phyloP scores from a whole-genome alignment of 2,113 vertebrate genomes.

The Prunella himalayana region DNA sequence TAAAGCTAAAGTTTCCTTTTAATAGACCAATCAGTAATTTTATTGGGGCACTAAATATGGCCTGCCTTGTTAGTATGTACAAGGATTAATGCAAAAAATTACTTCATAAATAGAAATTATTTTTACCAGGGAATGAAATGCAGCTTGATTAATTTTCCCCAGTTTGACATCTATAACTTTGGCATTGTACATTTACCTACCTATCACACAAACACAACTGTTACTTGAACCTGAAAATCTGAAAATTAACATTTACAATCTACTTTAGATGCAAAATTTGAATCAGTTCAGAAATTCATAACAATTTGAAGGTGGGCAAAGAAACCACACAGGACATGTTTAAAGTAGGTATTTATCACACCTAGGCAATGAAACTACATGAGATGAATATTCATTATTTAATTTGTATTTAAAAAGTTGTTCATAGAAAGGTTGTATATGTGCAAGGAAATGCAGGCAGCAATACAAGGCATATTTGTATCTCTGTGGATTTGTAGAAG shows the following conservation, averaged over 20 bases:
- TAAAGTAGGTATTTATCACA: neutral
- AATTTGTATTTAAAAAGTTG: neutral
- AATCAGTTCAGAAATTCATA: neutral
- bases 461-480: neutral
- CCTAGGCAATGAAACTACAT: neutral
- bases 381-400: neutral
- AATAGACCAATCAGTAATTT: constrained; percentile 22
- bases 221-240: neutral
- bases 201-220: neutral
- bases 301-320: neutral
- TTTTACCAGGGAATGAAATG: neutral
- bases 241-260: neutral
- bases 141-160: neutral
- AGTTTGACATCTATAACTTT: neutral
- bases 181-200: neutral
- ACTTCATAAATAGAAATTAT: constrained; percentile 5
- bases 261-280: neutral
- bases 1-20: constrained; percentile 38
- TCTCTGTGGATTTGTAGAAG: neutral
- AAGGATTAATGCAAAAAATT: neutral
- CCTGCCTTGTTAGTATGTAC: neutral
- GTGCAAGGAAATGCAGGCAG: neutral
- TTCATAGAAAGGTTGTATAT: neutral
- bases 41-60: constrained; percentile 41
- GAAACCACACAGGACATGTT: neutral